Percentiles rank a stretch among this genome's conserved stretches.
These are phyloP conservation scores for Fringilla coelebs DNA, from an alignment of 2,797 vertebrate species.

Conservation along the genomic window DNA sequence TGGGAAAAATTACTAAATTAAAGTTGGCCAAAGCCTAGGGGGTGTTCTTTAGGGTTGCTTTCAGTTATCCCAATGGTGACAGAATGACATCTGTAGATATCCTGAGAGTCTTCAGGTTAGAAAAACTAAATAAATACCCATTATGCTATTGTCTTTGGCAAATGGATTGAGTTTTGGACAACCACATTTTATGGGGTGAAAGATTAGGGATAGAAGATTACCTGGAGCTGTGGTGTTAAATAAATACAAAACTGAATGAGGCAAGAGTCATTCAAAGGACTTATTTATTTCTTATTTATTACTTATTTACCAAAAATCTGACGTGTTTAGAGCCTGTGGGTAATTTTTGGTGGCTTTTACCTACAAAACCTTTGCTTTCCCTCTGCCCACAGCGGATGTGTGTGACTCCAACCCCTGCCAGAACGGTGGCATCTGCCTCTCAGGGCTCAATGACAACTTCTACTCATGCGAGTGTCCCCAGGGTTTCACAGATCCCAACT, in stretches of 20 bases:
- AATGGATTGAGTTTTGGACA: background rate
- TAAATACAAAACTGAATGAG: background rate
- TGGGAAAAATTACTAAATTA: background rate
- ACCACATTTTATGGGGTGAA: background rate
- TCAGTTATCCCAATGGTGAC: background rate
- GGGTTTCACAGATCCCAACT: constrained; percentile 78
- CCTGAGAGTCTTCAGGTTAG: background rate
- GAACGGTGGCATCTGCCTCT: constrained; percentile 77
- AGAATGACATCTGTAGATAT: background rate
- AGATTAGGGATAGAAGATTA: background rate
- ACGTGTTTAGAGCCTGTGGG: background rate
- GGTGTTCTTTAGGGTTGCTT: background rate
- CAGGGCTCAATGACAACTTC: constrained; percentile 68
- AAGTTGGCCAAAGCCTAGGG: background rate
- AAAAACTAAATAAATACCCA: background rate
- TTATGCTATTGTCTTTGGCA: background rate
- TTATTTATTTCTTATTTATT: too few species aligned
- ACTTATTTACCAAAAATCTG: background rate
- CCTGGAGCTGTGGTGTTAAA: background rate
- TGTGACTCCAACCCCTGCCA: constrained; percentile 77
- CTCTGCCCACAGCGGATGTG: constrained; percentile 64
- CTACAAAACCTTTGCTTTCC: background rate
- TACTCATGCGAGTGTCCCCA: constrained; percentile 80
- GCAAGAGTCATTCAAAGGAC: background rate
- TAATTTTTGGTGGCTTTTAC: background rate